Conservation (phyloP, 2,113 vertebrate species). For the Xyrauchen texanus region DNA sequence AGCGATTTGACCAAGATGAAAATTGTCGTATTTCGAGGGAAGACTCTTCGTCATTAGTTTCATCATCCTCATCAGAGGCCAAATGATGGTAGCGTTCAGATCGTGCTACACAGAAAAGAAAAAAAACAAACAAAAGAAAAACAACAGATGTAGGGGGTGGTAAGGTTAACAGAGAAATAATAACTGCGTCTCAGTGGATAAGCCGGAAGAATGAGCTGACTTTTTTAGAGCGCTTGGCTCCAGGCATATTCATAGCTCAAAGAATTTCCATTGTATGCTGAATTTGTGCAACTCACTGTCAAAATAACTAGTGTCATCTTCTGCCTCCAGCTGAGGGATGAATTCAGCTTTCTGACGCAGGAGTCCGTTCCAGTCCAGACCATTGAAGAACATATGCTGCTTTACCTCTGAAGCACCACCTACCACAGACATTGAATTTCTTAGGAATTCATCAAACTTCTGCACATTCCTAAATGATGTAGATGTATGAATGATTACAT, state of each 20-base stretch:
- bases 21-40: constrained; percentile 93
- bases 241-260: neutral
- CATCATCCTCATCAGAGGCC: constrained; percentile 89
- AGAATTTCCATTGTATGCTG: neutral
- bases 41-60: constrained; percentile 92
- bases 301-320: constrained; percentile 97
- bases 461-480: too few relatives aligned
- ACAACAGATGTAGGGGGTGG: too few relatives aligned
- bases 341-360: constrained; percentile 95
- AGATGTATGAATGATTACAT: too few relatives aligned
- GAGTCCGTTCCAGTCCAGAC: constrained; percentile 93
- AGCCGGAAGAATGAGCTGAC: constrained; percentile 2
- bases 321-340: constrained; percentile 92
- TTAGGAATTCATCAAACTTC: neutral
- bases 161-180: neutral
- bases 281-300: constrained; percentile 81
- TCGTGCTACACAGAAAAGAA: constrained; percentile 76
- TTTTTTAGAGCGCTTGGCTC: neutral
- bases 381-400: constrained; percentile 87
- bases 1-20: constrained; percentile 94
- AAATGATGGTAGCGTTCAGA: constrained; percentile 91
- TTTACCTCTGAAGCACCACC: constrained; percentile 90
- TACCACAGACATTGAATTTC: constrained; percentile 51
- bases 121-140: neutral
- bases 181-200: neutral